Conservation (phyloP, 2,888 invertebrate genomes). For the Taphrorychus bicolor region DNA sequence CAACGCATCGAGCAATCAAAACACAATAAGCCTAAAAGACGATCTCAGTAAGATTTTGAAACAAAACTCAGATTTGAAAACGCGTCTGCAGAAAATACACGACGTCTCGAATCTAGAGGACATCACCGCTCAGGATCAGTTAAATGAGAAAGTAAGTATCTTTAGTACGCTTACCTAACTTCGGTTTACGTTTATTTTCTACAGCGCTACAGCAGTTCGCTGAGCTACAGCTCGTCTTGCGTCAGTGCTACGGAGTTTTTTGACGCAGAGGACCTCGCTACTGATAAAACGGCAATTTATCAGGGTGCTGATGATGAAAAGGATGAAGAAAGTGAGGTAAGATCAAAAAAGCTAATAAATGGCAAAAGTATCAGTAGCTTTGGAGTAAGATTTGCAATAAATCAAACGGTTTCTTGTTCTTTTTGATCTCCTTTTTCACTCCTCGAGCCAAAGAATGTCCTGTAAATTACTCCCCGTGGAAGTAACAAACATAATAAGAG, state of each 20-base stretch:
- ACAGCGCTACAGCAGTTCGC: slow-evolving; percentile 58
- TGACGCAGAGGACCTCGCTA: slow-evolving; percentile 74
- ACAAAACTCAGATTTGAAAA: slow-evolving; percentile 77
- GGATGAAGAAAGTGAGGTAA: slow-evolving; percentile 54
- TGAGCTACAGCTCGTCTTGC: slow-evolving; percentile 79
- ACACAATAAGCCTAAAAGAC: slow-evolving; percentile 64
- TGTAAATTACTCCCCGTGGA: no score
- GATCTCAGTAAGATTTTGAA: slow-evolving; percentile 72
- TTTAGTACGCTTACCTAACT: neutral
- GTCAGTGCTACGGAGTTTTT: slow-evolving; percentile 81
- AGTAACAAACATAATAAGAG: no score
- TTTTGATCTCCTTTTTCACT: no score
- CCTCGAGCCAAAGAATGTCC: no score
- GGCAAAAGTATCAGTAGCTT: no score
- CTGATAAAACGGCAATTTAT: slow-evolving; percentile 42
- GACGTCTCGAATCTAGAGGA: slow-evolving; percentile 70
- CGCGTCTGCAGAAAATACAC: slow-evolving; percentile 68
- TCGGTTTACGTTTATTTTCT: slow-evolving; percentile 54
- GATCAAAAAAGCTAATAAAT: neutral
- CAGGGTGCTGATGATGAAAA: slow-evolving; percentile 33
- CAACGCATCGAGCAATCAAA: slow-evolving; percentile 53
- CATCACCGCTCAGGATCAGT: slow-evolving; percentile 65
- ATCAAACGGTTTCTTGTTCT: no score
- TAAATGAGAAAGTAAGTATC: slow-evolving; percentile 63
- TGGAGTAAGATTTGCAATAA: no score